Evolutionary conservation across 2,797 vertebrate genomes (phyloP).

Genomic region (Chloroceryle inda): DNA sequence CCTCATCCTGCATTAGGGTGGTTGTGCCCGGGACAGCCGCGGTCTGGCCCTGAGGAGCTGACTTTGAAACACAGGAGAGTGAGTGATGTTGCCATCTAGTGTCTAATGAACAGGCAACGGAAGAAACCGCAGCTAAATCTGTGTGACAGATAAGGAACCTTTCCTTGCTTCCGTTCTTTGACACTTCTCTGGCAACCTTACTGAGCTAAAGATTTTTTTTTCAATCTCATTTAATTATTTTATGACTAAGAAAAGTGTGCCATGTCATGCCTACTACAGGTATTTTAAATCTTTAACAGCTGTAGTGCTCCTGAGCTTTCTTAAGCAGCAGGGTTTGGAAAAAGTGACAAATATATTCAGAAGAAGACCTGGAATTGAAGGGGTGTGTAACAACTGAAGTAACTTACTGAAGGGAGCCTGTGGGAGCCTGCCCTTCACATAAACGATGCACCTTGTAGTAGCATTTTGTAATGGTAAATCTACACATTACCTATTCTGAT

Average conservation of each 20-base stretch:
- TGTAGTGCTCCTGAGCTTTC: not conserved
- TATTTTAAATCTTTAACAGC: not conserved
- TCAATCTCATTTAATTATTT: not conserved
- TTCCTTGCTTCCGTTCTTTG: not conserved
- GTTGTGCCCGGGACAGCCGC: not conserved
- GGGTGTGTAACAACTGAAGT: not conserved
- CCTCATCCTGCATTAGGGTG: not conserved
- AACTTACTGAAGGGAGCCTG: not conserved
- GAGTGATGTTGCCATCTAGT: conserved; percentile 57
- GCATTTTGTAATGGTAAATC: not conserved
- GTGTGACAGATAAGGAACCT: not conserved
- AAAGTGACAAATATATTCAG: not conserved
- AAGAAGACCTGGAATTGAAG: not conserved
- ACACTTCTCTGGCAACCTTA: not conserved
- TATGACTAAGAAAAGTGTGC: not conserved
- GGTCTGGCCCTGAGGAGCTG: not conserved
- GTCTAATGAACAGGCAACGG: not conserved
- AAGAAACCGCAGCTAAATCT: not conserved
- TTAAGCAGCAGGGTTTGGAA: not conserved
- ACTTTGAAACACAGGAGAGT: not conserved
- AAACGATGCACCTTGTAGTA: not conserved
- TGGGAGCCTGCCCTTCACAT: not conserved
- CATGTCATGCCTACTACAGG: not conserved
- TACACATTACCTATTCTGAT: not conserved
- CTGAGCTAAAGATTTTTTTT: not conserved